A percentile compares a stretch with the other conserved stretches of the same genome.
phyloP scores from a whole-genome alignment of 2,113 vertebrate species.

The Nansenia antarctica region DNA sequence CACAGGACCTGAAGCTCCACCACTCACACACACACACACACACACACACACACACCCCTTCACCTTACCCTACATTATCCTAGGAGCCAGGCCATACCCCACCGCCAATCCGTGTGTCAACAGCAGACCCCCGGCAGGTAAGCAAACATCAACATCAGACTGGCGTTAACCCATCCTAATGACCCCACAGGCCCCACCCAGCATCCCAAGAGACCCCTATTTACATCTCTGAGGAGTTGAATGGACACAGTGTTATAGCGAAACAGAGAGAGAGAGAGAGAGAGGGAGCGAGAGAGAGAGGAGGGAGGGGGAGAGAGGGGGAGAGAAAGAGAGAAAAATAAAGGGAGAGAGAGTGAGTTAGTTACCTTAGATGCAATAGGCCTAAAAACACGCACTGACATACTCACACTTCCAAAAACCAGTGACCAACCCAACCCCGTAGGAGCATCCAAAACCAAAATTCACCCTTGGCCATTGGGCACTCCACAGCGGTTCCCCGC shows the following conservation, averaged over 20 bases:
- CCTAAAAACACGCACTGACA: background rate
- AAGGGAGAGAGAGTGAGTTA: background rate
- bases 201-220: background rate
- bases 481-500: conserved; percentile 34
- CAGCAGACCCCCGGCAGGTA: conserved; percentile 24
- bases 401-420: conserved; percentile 10
- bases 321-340: background rate
- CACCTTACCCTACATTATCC: conserved; percentile 25
- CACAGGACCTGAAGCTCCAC: background rate
- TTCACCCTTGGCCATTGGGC: conserved; percentile 12
- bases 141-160: conserved; percentile 37
- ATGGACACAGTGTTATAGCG: background rate
- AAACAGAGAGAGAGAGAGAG: background rate
- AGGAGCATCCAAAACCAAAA: background rate
- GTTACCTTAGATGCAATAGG: no score
- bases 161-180: conserved; percentile 12
- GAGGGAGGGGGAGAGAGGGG: background rate
- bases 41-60: background rate
- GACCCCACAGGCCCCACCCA: background rate
- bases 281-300: background rate
- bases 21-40: no score
- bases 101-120: conserved; percentile 10
- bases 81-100: conserved; percentile 20
- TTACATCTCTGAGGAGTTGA: background rate
- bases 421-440: background rate